Evolutionary conservation across 2,797 vertebrate genomes (phyloP).

Genomic region (Mastacembelus armatus): DNA sequence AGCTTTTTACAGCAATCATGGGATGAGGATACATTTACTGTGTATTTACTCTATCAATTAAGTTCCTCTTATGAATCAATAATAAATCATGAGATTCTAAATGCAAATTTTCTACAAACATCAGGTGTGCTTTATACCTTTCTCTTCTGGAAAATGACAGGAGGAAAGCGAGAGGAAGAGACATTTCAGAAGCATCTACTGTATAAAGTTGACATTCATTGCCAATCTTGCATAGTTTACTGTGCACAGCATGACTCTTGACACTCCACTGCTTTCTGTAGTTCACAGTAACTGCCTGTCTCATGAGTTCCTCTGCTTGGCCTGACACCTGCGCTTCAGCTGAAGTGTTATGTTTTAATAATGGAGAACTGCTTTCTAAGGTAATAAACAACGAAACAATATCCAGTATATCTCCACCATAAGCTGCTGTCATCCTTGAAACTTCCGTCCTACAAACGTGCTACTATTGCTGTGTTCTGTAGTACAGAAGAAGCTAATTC

Average conservation of each 20-base stretch:
- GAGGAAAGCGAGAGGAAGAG: neutral
- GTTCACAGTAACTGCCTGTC: slow-evolving; percentile 19
- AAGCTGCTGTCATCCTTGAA: slow-evolving; percentile 1
- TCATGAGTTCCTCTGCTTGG: neutral
- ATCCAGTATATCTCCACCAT: neutral
- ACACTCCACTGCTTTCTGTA: slow-evolving; percentile 6
- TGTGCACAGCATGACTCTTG: slow-evolving; percentile 6
- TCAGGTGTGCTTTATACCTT: neutral
- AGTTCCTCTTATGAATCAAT: too few relatives aligned
- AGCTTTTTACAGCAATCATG: too few relatives aligned
- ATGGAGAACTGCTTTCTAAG: slow-evolving; percentile 1
- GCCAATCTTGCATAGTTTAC: slow-evolving; percentile 20
- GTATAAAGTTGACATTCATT: slow-evolving; percentile 17
- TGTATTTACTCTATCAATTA: neutral
- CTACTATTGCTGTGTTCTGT: slow-evolving; percentile 8
- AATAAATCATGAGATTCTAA: slow-evolving; percentile 18
- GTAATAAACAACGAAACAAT: slow-evolving; percentile 14
- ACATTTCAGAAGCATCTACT: neutral
- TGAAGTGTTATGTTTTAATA: slow-evolving; percentile 13
- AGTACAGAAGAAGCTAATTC: slow-evolving; percentile 14
- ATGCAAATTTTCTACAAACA: neutral
- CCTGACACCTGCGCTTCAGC: slow-evolving; percentile 15
- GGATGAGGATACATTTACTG: neutral
- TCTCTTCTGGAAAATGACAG: neutral
- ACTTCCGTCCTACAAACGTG: slow-evolving; percentile 1